A percentile compares a stretch with the other conserved stretches of the same genome.
These are phyloP conservation scores for Serranus cabrilla DNA, from an alignment of 2,797 vertebrate species.

Conservation along the genomic window DNA sequence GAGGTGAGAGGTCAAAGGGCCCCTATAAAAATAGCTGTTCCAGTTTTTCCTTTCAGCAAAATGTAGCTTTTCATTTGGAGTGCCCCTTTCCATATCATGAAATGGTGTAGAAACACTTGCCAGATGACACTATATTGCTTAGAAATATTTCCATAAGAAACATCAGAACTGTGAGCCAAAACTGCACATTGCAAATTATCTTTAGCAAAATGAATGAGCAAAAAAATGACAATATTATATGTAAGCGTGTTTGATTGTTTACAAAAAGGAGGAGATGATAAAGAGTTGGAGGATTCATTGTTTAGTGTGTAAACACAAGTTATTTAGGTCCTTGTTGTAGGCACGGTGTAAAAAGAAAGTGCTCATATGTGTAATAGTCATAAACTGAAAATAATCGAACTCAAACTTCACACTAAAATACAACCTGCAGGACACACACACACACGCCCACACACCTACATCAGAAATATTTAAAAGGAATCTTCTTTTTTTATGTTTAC, in stretches of 20 bases:
- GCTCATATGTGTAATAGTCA: conserved; percentile 15
- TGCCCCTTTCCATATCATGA: no score
- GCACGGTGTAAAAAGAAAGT: conserved; percentile 41
- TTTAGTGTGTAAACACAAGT: conserved; percentile 7
- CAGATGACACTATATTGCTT: neutral
- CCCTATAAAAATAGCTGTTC: no score
- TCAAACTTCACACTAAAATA: conserved; percentile 1
- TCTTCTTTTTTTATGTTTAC: neutral
- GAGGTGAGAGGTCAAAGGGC: no score
- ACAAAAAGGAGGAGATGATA: neutral
- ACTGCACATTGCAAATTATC: neutral
- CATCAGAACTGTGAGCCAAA: neutral
- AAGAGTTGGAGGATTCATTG: conserved; percentile 15
- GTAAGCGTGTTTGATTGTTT: neutral
- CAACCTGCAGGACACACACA: conserved; percentile 7
- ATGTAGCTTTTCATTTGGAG: no score
- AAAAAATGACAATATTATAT: no score
- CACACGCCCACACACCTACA: neutral
- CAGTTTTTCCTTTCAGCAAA: no score
- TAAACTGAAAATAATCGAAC: conserved; percentile 29
- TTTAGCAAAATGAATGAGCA: neutral
- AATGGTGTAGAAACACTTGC: no score
- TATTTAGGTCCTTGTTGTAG: conserved; percentile 20
- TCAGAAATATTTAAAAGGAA: neutral
- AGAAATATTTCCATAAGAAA: conserved; percentile 10